Percentiles rank a stretch among this genome's conserved stretches.
Conservation (phyloP, 2,888 invertebrate genomes). For the Coenonympha arcania region DNA sequence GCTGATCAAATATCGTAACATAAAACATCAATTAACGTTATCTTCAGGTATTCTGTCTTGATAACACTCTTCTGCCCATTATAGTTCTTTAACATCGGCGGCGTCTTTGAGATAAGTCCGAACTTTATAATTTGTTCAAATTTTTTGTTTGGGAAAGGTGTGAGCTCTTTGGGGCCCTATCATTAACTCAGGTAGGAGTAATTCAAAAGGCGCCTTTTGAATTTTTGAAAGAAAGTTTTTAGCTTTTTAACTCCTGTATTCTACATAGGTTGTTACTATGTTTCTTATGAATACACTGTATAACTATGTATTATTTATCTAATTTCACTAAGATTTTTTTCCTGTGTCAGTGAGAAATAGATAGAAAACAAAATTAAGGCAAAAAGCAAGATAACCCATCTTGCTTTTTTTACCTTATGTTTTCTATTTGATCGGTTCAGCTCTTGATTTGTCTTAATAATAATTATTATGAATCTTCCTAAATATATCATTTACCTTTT, state of each 20-base stretch:
- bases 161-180: conserved; percentile 55
- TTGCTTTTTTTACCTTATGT: no score
- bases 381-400: no score
- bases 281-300: background rate
- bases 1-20: background rate
- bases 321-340: background rate
- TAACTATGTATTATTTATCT: background rate
- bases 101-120: background rate
- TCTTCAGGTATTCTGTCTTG: background rate
- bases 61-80: background rate
- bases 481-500: no score
- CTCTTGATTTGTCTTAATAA: no score
- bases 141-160: conserved; percentile 42
- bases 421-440: no score
- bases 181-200: conserved; percentile 62
- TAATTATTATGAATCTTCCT: no score
- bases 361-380: no score
- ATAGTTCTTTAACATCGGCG: no score
- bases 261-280: background rate
- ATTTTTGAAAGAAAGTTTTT: background rate
- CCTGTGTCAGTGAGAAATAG: no score
- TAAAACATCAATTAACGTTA: background rate
- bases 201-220: conserved; percentile 8
- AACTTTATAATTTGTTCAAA: conserved; percentile 28
- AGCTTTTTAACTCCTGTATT: background rate